These are phyloP conservation scores for Achatina immaculata DNA, from an alignment of 1,140 invertebrate species.

Conservation along the genomic window DNA sequence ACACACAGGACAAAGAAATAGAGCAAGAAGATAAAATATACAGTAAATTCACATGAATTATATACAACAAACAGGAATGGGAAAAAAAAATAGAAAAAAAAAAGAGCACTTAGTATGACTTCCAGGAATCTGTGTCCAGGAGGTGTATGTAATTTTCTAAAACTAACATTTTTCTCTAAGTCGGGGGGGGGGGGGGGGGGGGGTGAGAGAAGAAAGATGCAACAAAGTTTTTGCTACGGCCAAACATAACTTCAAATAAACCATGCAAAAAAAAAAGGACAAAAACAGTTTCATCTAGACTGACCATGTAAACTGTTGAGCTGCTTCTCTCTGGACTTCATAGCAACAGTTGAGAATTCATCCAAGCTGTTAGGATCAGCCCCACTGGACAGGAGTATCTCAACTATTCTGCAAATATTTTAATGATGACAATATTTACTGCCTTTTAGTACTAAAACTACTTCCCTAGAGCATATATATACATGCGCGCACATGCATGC, in stretches of 20 bases:
- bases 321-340: constrained; percentile 67
- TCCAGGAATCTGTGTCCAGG: no score
- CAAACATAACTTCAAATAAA: not conserved
- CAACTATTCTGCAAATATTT: constrained; percentile 74
- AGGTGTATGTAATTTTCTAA: no score
- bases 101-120: no score
- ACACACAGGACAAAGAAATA: no score
- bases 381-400: constrained; percentile 80
- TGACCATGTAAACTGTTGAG: constrained; percentile 63
- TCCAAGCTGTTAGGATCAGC: constrained; percentile 86
- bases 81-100: no score
- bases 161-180: no score
- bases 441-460: not conserved
- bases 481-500: not conserved
- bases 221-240: no score
- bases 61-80: no score
- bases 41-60: no score
- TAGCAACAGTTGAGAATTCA: constrained; percentile 82
- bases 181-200: no score
- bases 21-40: no score
- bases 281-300: not conserved
- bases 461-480: not conserved
- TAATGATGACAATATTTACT: not conserved
- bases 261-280: not conserved
- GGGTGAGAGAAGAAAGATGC: no score